phyloP scores from a whole-genome alignment of 2,797 vertebrate genomes.

The Syngnathus acus region DNA sequence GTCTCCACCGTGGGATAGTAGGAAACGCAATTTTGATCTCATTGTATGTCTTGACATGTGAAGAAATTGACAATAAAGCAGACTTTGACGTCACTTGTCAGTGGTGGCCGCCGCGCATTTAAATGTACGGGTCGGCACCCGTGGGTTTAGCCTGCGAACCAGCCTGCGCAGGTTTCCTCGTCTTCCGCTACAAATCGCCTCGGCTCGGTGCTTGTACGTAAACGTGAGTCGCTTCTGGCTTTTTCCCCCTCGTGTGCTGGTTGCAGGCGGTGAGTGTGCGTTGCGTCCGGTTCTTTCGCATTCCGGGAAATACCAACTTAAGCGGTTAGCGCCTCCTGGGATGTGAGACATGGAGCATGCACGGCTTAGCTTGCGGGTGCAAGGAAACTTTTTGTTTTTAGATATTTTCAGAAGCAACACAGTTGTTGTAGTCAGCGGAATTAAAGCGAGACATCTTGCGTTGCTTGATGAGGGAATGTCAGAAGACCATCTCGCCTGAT shows the following conservation, averaged over 20 bases:
- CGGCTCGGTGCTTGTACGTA: constrained; percentile 39
- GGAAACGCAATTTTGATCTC: too few relatives aligned
- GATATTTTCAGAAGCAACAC: neutral
- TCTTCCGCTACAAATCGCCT: constrained; percentile 33
- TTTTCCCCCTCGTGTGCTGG: constrained; percentile 12
- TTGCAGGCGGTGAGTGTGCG: constrained; percentile 22
- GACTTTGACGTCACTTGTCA: too few relatives aligned
- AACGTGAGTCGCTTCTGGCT: constrained; percentile 29
- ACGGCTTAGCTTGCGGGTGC: neutral
- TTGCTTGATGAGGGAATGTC: neutral
- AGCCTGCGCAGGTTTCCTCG: constrained; percentile 23
- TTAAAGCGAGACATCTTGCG: neutral
- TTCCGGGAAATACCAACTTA: constrained; percentile 72
- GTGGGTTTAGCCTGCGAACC: constrained; percentile 14
- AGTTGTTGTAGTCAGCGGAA: neutral
- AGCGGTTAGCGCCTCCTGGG: constrained; percentile 44
- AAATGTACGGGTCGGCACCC: constrained; percentile 7
- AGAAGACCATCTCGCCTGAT: neutral
- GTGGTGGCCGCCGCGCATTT: constrained; percentile 22
- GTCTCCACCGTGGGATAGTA: too few relatives aligned
- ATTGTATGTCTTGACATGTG: too few relatives aligned
- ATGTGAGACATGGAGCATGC: constrained; percentile 16
- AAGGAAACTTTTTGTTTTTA: neutral
- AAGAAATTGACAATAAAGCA: too few relatives aligned
- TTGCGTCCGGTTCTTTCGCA: constrained; percentile 49